Base-by-base conservation (phyloP, 2,797 vertebrate genomes). In the Cichlasoma orientale region DNA sequence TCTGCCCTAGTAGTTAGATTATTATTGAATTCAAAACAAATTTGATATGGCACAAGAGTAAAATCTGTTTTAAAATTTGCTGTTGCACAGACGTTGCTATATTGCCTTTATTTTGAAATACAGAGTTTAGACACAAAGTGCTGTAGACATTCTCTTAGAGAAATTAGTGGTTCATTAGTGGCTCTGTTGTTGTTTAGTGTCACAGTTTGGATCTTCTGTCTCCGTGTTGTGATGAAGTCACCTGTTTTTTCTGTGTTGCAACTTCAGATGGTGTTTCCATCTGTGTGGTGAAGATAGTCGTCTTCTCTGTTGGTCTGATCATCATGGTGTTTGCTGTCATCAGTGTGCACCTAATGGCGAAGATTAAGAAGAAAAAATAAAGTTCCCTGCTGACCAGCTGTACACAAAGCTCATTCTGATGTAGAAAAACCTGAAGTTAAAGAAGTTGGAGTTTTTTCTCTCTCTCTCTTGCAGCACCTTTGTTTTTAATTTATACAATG, bases 291-390 rank as follows among this genome's bases (percentile, higher is more conserved):
- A 87, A 74, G 72, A 82, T 2, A 0, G 58, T 36, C 1, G 21
- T 80, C 27, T 57, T 87, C 38, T 73, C 79, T 16, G 74, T 75
- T 0, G 7, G 16, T 68, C 76, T 87, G 68, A 25, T 82, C 79
- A 21, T 84, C 77, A 82, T 84, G 82, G 74, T 82, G 44, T 54
- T 63, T 19, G 74, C 66, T 2, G 55, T 87, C 74, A 72, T 84
- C 56, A 44, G 21, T 9, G 76, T 80, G 38, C 81, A 83, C n/a
- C 2, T 86, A 54, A 61, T 68, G 61, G 76, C 57, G 61, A 66
- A 29, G 16, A 0, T 71, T 57, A 18, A 10, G 36, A 82, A 55
- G 52, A 0, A 57, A 27, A 31, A 61, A 53, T 53, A 27, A 74
- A 66, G 33, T 36, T 36, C 2, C 16, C 41, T 50, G 36, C 7